These are phyloP conservation scores for Eupithecia dodoneata DNA, from an alignment of 2,888 invertebrate genomes.

Conservation along the genomic window DNA sequence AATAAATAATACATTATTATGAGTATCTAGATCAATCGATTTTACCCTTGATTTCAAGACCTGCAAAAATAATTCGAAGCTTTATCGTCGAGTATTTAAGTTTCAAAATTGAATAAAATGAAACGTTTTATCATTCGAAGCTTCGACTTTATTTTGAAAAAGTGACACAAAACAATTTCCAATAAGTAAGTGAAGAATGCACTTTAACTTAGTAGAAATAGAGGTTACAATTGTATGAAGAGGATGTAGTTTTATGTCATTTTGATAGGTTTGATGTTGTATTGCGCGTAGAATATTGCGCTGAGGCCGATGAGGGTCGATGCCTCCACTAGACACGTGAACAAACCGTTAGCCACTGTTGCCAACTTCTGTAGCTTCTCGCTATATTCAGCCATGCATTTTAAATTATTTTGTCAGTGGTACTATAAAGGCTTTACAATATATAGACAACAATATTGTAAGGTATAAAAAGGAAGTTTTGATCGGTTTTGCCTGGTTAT, in stretches of 20 bases:
- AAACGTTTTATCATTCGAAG: conserved; percentile 60
- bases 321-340: conserved; percentile 81
- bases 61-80: conserved; percentile 44
- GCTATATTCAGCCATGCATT: conserved; percentile 10
- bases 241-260: conserved; percentile 43
- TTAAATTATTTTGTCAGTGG: not conserved
- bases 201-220: conserved; percentile 11
- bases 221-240: conserved; percentile 38
- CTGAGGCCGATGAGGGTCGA: conserved; percentile 82
- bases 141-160: conserved; percentile 36
- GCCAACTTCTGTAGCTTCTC: conserved; percentile 10
- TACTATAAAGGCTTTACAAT: not conserved
- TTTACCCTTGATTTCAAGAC: conserved; percentile 22
- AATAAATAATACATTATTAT: conserved; percentile 29
- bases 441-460: not conserved
- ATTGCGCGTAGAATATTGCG: conserved; percentile 80
- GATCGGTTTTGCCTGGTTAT: not conserved
- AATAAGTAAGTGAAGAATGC: not conserved
- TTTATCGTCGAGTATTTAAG: conserved; percentile 44
- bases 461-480: not conserved
- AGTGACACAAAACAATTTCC: not conserved
- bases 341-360: conserved; percentile 73
- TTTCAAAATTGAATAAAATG: conserved; percentile 50
- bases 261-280: conserved; percentile 47
- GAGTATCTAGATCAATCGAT: conserved; percentile 25